Evolutionary conservation across 1,140 invertebrate genomes (phyloP).

Genomic region (Zaprionus nigranus): DNA sequence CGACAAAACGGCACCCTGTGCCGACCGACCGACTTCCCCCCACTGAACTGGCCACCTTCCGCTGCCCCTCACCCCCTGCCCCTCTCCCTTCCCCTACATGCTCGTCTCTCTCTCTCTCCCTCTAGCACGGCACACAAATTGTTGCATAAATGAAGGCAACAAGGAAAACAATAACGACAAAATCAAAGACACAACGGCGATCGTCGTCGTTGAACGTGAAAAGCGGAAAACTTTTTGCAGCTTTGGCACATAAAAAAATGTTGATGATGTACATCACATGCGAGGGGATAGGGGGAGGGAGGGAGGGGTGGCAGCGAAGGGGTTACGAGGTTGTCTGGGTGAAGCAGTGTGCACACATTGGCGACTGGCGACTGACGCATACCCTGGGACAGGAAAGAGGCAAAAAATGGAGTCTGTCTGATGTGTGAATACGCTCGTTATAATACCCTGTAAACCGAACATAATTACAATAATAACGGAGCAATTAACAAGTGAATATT

Average conservation of each 20-base stretch:
- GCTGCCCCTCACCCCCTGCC: neutral
- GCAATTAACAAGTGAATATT: no score
- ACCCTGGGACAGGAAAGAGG: no score
- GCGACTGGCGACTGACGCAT: neutral
- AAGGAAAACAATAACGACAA: slow-evolving; percentile 33
- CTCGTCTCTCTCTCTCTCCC: neutral
- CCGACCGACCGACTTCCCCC: slow-evolving; percentile 16
- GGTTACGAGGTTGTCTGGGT: neutral
- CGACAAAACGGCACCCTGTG: slow-evolving; percentile 5
- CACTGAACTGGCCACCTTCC: neutral
- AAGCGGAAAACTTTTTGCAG: slow-evolving; percentile 84
- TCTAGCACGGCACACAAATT: slow-evolving; percentile 41
- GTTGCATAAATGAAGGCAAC: slow-evolving; percentile 67
- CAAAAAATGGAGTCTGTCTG: no score
- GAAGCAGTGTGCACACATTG: neutral
- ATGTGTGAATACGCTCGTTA: no score
- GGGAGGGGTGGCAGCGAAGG: neutral
- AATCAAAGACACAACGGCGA: slow-evolving; percentile 71
- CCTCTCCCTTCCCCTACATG: neutral
- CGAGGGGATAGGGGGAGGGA: neutral
- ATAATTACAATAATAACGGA: fast-evolving
- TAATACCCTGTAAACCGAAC: no score
- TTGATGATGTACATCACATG: neutral
- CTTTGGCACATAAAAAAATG: slow-evolving; percentile 69
- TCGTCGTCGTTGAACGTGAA: slow-evolving; percentile 84